These are phyloP conservation scores for Parapristionchus giblindavisi DNA, from an alignment of 2,888 invertebrate species.

Conservation along the genomic window DNA sequence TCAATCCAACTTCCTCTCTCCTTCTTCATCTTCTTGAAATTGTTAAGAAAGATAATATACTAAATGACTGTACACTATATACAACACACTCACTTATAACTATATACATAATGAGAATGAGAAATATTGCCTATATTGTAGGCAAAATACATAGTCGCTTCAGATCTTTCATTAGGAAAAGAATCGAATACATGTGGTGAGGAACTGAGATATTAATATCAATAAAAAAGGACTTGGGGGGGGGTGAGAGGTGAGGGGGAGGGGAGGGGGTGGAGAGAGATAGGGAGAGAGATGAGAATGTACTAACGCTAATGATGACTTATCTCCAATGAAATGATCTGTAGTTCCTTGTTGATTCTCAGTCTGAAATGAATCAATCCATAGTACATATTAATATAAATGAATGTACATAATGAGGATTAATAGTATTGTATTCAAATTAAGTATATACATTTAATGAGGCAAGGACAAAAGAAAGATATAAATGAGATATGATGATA, in stretches of 20 bases:
- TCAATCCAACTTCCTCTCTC: not conserved
- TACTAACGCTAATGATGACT: not conserved
- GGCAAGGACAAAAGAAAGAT: too few species aligned
- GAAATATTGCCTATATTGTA: constrained; percentile 26
- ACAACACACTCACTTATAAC: constrained; percentile 33
- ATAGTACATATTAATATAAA: too few species aligned
- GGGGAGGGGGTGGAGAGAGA: not conserved
- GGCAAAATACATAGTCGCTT: constrained; percentile 33
- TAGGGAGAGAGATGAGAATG: not conserved
- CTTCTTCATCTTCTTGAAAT: not conserved
- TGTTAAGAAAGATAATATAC: not conserved
- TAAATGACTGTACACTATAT: not conserved
- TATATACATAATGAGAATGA: constrained; percentile 23
- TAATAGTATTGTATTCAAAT: too few species aligned
- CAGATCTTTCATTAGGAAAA: constrained; percentile 2
- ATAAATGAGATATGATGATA: too few species aligned
- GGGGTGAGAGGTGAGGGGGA: not conserved
- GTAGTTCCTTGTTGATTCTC: too few species aligned
- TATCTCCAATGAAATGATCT: too few species aligned
- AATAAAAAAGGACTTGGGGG: too few species aligned
- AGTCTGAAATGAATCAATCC: too few species aligned
- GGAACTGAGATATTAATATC: too few species aligned
- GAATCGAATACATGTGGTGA: constrained; percentile 24
- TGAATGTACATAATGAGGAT: too few species aligned
- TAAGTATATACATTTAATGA: too few species aligned